Conservation (phyloP, 2,113 vertebrate species). For the Etia nguti region DNA sequence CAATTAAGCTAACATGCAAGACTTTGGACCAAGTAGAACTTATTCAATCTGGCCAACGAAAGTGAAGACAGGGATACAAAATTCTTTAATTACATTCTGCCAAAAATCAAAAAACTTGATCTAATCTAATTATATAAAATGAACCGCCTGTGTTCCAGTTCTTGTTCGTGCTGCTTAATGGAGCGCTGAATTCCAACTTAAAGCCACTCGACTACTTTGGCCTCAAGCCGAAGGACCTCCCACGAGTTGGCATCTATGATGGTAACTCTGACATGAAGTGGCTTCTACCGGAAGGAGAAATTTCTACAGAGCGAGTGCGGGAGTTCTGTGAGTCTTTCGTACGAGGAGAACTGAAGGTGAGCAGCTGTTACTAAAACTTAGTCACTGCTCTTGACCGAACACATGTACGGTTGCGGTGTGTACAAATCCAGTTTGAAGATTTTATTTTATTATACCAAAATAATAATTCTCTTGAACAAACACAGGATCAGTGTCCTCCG, state of each 20-base stretch:
- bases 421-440: neutral
- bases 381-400: neutral
- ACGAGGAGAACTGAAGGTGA: constrained; percentile 71
- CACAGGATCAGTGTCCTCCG: neutral
- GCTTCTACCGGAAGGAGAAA: constrained; percentile 69
- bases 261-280: constrained; percentile 74
- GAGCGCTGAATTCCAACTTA: constrained; percentile 69
- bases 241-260: constrained; percentile 82
- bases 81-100: neutral
- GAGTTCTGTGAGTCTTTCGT: constrained; percentile 82
- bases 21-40: neutral
- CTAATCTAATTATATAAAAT: neutral
- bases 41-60: neutral
- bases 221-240: constrained; percentile 79
- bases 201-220: constrained; percentile 79
- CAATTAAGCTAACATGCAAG: neutral
- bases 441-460: neutral
- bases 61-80: neutral
- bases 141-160: constrained; percentile 69
- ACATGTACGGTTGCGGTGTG: neutral
- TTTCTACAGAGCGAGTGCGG: constrained; percentile 69
- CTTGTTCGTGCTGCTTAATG: constrained; percentile 86
- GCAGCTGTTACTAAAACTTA: neutral
- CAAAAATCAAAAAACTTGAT: neutral
- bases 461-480: neutral